Conservation (phyloP, 2,797 vertebrate species). For the Potorous gilbertii region DNA sequence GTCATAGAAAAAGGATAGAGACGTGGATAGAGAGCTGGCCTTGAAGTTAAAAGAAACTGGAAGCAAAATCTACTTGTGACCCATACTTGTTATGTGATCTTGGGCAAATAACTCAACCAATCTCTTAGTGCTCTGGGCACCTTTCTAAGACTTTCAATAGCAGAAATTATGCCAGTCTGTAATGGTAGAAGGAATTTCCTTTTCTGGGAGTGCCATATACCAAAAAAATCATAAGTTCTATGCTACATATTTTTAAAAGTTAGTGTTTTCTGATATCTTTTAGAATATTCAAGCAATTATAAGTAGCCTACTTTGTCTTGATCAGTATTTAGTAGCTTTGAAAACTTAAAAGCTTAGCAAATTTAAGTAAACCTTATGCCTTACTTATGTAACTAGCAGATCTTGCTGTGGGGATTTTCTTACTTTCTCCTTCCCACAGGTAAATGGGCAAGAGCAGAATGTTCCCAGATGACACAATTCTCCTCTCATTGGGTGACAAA, state of each 20-base stretch:
- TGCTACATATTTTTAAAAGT: neutral
- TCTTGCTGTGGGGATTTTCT: neutral
- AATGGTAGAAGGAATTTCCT: neutral
- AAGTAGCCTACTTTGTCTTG: neutral
- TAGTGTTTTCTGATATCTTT: neutral
- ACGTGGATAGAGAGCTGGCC: neutral
- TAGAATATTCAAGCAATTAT: neutral
- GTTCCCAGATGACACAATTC: neutral
- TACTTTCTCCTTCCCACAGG: neutral
- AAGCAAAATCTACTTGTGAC: neutral
- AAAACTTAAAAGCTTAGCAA: neutral
- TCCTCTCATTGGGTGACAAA: neutral
- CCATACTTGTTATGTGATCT: neutral
- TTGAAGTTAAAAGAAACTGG: neutral
- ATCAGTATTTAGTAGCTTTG: neutral
- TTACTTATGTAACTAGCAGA: neutral
- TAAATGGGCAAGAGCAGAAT: neutral
- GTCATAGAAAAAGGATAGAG: neutral
- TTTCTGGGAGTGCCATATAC: neutral
- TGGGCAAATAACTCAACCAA: neutral
- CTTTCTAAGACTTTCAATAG: neutral
- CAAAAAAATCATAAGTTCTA: neutral
- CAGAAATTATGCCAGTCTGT: neutral
- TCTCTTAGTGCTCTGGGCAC: neutral
- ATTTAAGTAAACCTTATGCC: neutral